Conservation (phyloP, 1,140 invertebrate species). For the Steinernema khuongi region DNA sequence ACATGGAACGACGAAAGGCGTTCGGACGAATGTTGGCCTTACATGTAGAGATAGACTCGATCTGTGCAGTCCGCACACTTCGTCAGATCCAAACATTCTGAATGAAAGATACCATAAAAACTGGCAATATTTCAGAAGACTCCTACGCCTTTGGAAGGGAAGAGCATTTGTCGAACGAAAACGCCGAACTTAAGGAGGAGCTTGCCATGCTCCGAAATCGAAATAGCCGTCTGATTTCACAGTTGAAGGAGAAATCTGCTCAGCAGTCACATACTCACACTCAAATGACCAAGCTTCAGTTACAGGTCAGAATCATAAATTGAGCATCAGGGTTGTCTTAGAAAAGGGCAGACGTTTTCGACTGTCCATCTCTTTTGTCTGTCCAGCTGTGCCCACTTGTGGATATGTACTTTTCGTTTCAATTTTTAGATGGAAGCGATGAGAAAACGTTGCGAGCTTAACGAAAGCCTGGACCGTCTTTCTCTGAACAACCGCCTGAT, state of each 20-base stretch:
- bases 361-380: too few species aligned
- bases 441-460: slow-evolving; percentile 25
- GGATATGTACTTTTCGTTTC: too few species aligned
- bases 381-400: too few species aligned
- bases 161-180: background rate
- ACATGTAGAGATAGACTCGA: too few species aligned
- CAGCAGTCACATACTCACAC: background rate
- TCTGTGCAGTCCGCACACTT: too few species aligned
- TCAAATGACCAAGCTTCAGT: background rate
- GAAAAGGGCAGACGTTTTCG: too few species aligned
- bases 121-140: background rate
- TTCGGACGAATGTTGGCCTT: too few species aligned
- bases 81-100: too few species aligned
- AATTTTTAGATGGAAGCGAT: slow-evolving; percentile 17
- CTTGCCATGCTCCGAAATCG: background rate
- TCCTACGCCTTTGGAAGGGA: background rate
- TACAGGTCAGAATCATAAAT: background rate
- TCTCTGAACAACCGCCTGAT: slow-evolving; percentile 24
- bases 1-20: too few species aligned
- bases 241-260: background rate
- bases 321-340: background rate
- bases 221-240: slow-evolving; percentile 5
- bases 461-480: slow-evolving; percentile 26
- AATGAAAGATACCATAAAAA: too few species aligned
- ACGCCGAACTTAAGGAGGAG: background rate